Base-by-base conservation (phyloP, 2,113 vertebrate species). In the Peromyscus californicus region DNA sequence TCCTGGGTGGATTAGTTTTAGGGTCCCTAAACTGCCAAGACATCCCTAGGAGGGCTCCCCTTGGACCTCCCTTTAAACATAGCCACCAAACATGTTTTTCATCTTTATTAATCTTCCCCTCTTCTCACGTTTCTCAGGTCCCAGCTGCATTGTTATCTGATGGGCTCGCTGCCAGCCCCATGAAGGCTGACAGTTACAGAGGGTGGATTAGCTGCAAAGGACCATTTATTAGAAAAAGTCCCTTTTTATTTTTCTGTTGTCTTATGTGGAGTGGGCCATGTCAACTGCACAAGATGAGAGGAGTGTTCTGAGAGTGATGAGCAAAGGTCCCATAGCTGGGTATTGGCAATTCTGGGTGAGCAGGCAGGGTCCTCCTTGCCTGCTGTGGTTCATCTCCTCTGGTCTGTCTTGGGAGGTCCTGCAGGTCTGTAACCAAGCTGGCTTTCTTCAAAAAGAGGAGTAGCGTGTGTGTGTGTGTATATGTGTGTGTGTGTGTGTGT, bases 161-260 rank as follows among this genome's bases (percentile, higher is more conserved):
- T 97, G 96, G 97, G 97, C 95, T 84, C 2, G 1, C 63, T n/a
- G 97, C 96, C 98, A 97, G 94, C 91, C 65, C 89, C 93, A 16
- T 39, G 91, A 95, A 97, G 95, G 94, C 92, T 95, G 96, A 97
- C 96, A 98, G 97, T 98, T 98, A 98, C 92, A 97, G 98, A 98
- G 94, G 84, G 87, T 61, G 95, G 95, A 98, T 98, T 98, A 97
- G 79, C 85, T 59, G 80, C 86, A 88, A 96, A 97, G 97, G 83
- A 97, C 95, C 96, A 97, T 93, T 97, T 97, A 96, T 98, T 98
- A 96, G 97, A 78, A 82, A 75, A 97, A 91, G 67, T 59, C 79
- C 83, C 76, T 80, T 89, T 95, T 93, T 36, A 61, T 93, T 97
- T 90, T 96, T 90, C 17, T 90, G 82, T 72, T 76, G 63, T 95